Evolutionary conservation across 1,140 invertebrate genomes (phyloP), one percentile per base, ranked within the genome.

Genomic region (Tetraneura akinire): DNA sequence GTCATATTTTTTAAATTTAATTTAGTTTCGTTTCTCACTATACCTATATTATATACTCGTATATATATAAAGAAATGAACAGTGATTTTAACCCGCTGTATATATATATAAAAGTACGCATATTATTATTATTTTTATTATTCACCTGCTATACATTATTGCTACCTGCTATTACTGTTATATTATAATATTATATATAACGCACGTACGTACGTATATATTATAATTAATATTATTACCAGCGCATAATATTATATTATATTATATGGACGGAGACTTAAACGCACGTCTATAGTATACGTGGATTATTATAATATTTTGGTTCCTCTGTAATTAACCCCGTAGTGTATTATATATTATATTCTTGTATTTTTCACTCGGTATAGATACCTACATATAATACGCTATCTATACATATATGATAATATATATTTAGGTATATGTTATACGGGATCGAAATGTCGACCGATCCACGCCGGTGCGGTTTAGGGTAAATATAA

Each of bases 51-150:
- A n/a, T n/a, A n/a, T n/a, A n/a, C n/a, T n/a, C n/a, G n/a, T n/a
- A n/a, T n/a, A n/a, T n/a, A 37, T 37, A 37, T 37, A 37, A 37
- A 29, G 42, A 32, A 53, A 14, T 29, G 68, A 73, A 32, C 21
- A 53, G 47, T 32, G 16, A 32, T 71, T 73, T 53, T 73, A 73
- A 11, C 49, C 49, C 70, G 47, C 47, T 73, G 47, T 73, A 26
- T 13, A 1, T 26, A 14, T 23, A 23, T 26, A 14, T n/a, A 37
- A 37, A 3, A 26, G 10, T n/a, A 45, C n/a, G 18, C 37, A 66
- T 10, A 37, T 32, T n/a, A 18, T 26, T 23, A 26, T 3, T 23
- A 21, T n/a, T n/a, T n/a, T 26, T 5, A 47, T 18, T n/a, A 11
- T 60, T 23, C 53, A 62, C 32, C 74, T 29, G 68, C 68, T 18